A percentile compares a stretch with the other conserved stretches of the same genome.
These are phyloP conservation scores for Heliconius charithonia DNA, from an alignment of 2,888 invertebrate species.

Conservation along the genomic window DNA sequence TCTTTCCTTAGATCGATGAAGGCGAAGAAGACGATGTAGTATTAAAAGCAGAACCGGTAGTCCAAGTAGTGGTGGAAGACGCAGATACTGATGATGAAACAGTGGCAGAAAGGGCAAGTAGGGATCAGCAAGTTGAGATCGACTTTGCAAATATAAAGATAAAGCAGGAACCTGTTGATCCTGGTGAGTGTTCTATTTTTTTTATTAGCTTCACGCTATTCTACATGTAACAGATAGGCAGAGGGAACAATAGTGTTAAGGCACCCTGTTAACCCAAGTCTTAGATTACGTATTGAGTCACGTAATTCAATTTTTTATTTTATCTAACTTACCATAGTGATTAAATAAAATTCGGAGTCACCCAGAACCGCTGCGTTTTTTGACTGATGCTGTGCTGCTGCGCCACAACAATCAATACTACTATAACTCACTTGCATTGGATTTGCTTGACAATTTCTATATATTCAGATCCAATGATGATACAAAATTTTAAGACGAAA, in stretches of 20 bases:
- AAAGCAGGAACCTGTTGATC: constrained; percentile 88
- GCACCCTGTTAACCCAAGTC: not conserved
- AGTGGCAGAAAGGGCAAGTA: constrained; percentile 56
- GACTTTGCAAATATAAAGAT: constrained; percentile 83
- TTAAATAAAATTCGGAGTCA: not conserved
- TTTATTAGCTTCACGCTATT: not conserved
- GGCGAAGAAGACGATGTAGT: constrained; percentile 88
- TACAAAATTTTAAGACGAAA: too few species aligned
- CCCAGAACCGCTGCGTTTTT: too few species aligned
- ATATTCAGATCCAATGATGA: too few species aligned
- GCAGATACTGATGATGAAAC: constrained; percentile 85
- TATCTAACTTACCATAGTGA: not conserved
- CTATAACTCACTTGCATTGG: too few species aligned
- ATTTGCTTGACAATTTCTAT: too few species aligned
- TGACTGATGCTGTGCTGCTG: too few species aligned
- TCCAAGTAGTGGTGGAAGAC: constrained; percentile 86
- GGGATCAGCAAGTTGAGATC: constrained; percentile 61
- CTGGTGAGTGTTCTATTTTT: constrained; percentile 67
- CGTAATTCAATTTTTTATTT: not conserved
- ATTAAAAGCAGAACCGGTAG: constrained; percentile 86
- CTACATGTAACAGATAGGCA: too few species aligned
- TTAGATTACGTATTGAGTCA: not conserved
- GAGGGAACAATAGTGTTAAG: not conserved
- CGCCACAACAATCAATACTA: too few species aligned
- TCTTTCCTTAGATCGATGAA: constrained; percentile 46